These are phyloP conservation scores for Rhysida immarginata DNA, from an alignment of 1,140 invertebrate species.

Conservation along the genomic window DNA sequence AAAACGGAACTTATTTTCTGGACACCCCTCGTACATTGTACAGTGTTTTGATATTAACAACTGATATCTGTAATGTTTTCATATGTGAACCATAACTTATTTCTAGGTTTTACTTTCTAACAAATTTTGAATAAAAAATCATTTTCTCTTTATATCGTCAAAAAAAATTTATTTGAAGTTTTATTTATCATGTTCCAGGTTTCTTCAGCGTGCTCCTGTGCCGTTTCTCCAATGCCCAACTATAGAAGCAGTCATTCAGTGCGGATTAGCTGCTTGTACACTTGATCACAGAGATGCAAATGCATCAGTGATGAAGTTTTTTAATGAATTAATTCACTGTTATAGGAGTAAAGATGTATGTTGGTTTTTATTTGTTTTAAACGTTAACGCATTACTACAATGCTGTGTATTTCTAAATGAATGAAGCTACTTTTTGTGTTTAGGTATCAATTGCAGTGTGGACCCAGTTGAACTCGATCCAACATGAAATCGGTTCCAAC, in stretches of 20 bases:
- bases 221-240: constrained; percentile 58
- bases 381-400: no score
- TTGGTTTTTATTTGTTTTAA: no score
- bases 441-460: no score
- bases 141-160: not conserved
- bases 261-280: constrained; percentile 59
- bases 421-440: no score
- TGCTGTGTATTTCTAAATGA: no score
- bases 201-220: constrained; percentile 67
- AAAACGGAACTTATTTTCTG: no score
- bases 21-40: no score
- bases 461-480: no score
- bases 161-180: not conserved
- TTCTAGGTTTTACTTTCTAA: constrained; percentile 3
- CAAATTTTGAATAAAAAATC: not conserved
- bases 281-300: constrained; percentile 93
- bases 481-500: no score
- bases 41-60: no score
- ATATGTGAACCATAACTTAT: no score
- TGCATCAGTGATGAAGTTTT: constrained; percentile 87
- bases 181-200: constrained; percentile 47
- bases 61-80: no score
- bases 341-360: constrained; percentile 39
- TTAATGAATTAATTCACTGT: constrained; percentile 58
- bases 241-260: constrained; percentile 58